These are phyloP conservation scores for Scaptomyza montana DNA, from an alignment of 1,140 invertebrate species.

Conservation along the genomic window DNA sequence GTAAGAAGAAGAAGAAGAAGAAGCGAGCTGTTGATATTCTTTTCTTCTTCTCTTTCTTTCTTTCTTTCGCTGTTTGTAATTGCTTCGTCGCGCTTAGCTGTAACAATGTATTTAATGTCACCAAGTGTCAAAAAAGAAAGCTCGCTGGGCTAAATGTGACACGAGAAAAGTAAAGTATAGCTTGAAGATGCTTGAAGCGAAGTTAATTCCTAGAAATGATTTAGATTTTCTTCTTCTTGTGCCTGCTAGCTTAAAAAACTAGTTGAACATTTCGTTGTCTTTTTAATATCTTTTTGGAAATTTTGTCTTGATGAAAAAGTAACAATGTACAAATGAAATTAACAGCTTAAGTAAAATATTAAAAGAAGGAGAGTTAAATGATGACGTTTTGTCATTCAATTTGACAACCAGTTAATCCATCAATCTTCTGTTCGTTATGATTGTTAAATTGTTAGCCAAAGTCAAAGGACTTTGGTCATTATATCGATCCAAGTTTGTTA, in stretches of 20 bases:
- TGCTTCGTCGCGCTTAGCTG: not conserved
- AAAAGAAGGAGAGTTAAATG: too few relatives aligned
- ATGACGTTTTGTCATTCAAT: too few relatives aligned
- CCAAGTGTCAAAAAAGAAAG: not conserved
- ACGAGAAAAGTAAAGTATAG: not conserved
- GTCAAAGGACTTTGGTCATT: too few relatives aligned
- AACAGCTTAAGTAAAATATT: too few relatives aligned
- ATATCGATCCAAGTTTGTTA: too few relatives aligned
- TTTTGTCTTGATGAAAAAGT: too few relatives aligned
- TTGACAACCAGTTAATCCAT: too few relatives aligned
- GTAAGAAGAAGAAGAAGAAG: not conserved
- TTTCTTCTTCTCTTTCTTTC: not conserved
- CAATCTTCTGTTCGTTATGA: too few relatives aligned
- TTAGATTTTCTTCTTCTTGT: not conserved
- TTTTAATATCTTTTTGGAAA: not conserved
- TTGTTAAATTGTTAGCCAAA: too few relatives aligned
- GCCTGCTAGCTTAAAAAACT: too few relatives aligned
- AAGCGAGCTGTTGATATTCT: not conserved
- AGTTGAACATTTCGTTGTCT: too few relatives aligned
- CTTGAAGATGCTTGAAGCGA: not conserved
- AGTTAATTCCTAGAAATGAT: not conserved
- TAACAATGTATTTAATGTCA: conserved; percentile 3
- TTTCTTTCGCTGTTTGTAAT: not conserved
- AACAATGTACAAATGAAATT: too few relatives aligned
- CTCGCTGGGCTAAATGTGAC: not conserved